These are phyloP conservation scores for Nomada fabriciana DNA, from an alignment of 2,888 invertebrate species.

Conservation along the genomic window DNA sequence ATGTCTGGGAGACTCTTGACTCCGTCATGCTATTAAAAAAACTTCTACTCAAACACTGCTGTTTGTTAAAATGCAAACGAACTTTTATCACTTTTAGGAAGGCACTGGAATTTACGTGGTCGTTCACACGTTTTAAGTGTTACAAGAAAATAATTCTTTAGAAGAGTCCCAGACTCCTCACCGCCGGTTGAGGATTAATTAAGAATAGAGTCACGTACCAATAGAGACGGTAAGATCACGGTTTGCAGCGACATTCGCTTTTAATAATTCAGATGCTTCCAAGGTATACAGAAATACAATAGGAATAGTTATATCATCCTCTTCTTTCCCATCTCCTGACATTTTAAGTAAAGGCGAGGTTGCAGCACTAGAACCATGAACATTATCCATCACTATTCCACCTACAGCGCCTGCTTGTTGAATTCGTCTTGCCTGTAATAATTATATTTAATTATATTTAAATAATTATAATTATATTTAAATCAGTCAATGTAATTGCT, in stretches of 20 bases:
- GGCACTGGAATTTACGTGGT: too few species aligned
- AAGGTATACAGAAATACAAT: conserved; percentile 94
- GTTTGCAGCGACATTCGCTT: conserved; percentile 84
- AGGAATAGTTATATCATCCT: conserved; percentile 93
- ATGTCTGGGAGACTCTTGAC: not conserved
- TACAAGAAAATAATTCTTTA: too few species aligned
- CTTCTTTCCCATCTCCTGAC: conserved; percentile 94
- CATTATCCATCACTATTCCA: conserved; percentile 94
- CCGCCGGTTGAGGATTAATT: too few species aligned
- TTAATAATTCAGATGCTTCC: conserved; percentile 90
- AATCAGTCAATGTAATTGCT: not conserved
- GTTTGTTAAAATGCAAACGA: too few species aligned
- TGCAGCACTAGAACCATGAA: conserved; percentile 90
- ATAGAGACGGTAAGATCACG: conserved; percentile 78
- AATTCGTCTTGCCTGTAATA: conserved; percentile 89
- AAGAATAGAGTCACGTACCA: conserved; percentile 69
- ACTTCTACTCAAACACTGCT: too few species aligned
- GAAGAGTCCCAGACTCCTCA: too few species aligned
- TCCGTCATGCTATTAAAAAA: too few species aligned
- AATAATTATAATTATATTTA: conserved; percentile 33
- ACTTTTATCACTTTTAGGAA: too few species aligned
- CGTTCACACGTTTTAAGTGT: too few species aligned
- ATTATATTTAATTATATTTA: conserved; percentile 37
- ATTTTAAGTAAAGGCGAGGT: conserved; percentile 96
- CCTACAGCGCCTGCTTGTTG: conserved; percentile 93